phyloP scores from a whole-genome alignment of 1,140 invertebrate genomes.

The Harpegnathos saltator region DNA sequence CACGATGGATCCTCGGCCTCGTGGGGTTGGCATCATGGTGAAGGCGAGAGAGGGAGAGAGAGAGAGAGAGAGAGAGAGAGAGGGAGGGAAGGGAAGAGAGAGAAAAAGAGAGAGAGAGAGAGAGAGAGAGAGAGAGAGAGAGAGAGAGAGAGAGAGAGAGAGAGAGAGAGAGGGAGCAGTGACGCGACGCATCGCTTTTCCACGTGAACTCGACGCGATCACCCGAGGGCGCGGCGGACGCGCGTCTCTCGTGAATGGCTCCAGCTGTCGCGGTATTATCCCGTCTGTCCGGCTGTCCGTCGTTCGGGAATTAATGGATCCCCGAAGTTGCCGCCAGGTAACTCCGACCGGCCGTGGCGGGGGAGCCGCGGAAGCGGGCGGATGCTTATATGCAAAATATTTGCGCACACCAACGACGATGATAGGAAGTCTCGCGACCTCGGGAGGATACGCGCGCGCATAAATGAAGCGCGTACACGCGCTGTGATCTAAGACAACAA shows the following conservation, averaged over 20 bases:
- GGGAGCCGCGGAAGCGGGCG: neutral
- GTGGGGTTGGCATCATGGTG: no score
- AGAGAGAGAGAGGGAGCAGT: neutral
- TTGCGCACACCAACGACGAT: conserved; percentile 14
- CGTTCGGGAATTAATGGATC: conserved; percentile 42
- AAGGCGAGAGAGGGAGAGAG: no score
- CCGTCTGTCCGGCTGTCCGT: conserved; percentile 50
- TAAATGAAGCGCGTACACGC: neutral
- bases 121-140: no score
- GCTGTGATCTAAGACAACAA: conserved; percentile 7
- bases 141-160: no score
- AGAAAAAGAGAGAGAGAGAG: no score
- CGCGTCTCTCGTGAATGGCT: conserved; percentile 74
- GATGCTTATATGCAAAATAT: conserved; percentile 37
- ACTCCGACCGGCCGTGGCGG: neutral
- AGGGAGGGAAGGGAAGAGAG: no score
- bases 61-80: no score
- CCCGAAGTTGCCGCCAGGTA: neutral
- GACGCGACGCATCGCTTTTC: conserved; percentile 70
- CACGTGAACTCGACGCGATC: conserved; percentile 72
- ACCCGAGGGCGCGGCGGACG: conserved; percentile 65
- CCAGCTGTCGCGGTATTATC: conserved; percentile 78
- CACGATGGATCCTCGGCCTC: neutral
- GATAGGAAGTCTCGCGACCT: neutral
- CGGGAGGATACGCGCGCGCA: neutral